Percentiles rank a stretch among this genome's conserved stretches.
Evolutionary conservation across 2,797 vertebrate species (phyloP).

Genomic region (Austrolebias charrua): DNA sequence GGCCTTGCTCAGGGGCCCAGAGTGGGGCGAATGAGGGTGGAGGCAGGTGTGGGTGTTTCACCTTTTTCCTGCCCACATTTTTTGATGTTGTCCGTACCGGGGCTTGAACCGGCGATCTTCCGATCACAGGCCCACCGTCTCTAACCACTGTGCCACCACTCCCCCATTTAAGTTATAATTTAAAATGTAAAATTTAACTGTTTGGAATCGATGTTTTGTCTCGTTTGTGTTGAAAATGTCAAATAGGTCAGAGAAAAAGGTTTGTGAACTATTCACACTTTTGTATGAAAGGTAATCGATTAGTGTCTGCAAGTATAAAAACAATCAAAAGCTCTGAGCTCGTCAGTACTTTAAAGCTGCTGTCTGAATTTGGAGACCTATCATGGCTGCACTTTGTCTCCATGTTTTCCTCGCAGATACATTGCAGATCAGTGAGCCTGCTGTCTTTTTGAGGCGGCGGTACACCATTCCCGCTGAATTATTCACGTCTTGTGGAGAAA

Average conservation of each 20-base stretch:
- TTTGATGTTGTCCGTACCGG: too few species aligned
- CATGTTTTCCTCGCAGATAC: slow-evolving; percentile 46
- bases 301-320: slow-evolving; percentile 3
- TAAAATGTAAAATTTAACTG: too few species aligned
- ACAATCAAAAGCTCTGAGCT: slow-evolving; percentile 8
- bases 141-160: too few species aligned
- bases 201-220: too few species aligned
- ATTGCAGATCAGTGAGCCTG: slow-evolving; percentile 60
- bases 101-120: too few species aligned
- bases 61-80: too few species aligned
- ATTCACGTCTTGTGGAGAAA: slow-evolving; percentile 68
- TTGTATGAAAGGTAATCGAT: not conserved
- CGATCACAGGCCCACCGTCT: too few species aligned
- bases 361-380: slow-evolving; percentile 9
- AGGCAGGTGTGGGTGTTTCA: too few species aligned
- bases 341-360: slow-evolving; percentile 8
- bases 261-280: not conserved
- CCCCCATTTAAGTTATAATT: too few species aligned
- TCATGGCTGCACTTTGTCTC: slow-evolving; percentile 16
- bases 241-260: not conserved
- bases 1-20: too few species aligned
- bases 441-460: slow-evolving; percentile 59
- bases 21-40: too few species aligned
- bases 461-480: slow-evolving; percentile 73
- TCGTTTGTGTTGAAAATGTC: too few species aligned